Conservation (phyloP, 1,140 invertebrate genomes). For the Idris sp. region DNA sequence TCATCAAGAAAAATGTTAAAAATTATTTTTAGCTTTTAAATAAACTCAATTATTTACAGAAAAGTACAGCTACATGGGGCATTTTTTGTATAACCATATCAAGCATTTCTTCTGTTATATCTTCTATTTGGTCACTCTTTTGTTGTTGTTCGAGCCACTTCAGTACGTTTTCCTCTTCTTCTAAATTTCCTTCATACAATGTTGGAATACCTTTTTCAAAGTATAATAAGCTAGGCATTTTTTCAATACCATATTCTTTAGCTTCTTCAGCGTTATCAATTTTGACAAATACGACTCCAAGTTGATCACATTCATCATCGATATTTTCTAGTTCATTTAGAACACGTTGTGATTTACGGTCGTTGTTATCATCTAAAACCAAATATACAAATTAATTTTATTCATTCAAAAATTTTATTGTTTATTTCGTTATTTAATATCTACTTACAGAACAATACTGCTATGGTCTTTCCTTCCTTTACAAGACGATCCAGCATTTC, state of each 20-base stretch:
- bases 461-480: conserved; percentile 91
- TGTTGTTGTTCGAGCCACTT: conserved; percentile 91
- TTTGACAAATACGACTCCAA: conserved; percentile 94
- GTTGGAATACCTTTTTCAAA: conserved; percentile 94
- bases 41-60: conserved; percentile 90
- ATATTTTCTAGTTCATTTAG: conserved; percentile 95
- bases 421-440: not conserved
- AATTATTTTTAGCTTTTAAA: no score
- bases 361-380: conserved; percentile 92
- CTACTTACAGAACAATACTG: conserved; percentile 94
- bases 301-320: conserved; percentile 93
- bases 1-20: conserved; percentile 69
- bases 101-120: conserved; percentile 95
- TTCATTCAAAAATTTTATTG: not conserved
- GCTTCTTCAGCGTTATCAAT: conserved; percentile 94
- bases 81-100: conserved; percentile 94
- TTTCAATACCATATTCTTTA: conserved; percentile 93
- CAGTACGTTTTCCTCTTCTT: conserved; percentile 93
- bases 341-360: conserved; percentile 90
- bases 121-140: conserved; percentile 94
- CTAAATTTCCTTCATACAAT: conserved; percentile 92
- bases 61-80: conserved; percentile 91
- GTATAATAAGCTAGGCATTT: conserved; percentile 90
- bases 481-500: conserved; percentile 94
- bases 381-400: conserved; percentile 31